Base-by-base conservation (phyloP, 2,797 vertebrate genomes). In the Rhabdophis nuchalis region DNA sequence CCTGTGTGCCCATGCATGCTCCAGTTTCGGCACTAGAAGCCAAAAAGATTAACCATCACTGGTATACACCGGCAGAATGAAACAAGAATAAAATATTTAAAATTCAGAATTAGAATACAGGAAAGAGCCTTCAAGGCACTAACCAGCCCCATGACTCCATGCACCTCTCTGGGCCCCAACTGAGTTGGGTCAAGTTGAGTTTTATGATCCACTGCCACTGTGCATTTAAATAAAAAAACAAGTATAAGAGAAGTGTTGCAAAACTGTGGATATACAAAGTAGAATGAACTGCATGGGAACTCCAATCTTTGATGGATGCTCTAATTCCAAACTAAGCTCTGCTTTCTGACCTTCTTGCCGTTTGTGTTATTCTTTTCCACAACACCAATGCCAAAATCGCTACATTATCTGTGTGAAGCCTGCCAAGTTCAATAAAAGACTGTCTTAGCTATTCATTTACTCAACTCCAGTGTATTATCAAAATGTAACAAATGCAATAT, bases 381-480 rank as follows among this genome's bases (percentile, higher is more conserved):
- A 87, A 82, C 60, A 61, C 89, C 23, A 61, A 90, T 93, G 89
- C 93, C 91, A 93, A 94, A 94, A 90, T 52, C 85, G 93, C 85
- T 94, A 77, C 36, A 91, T 94, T 41, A 93, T 93, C 90, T 94
- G 91, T 95, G 93, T 94, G 86, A 95, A 85, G 56, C 61, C 92
- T 93, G 95, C 93, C 95, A 95, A 95, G 90, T 94, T 93, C 94
- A 96, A 96, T 90, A 96, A 95, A 94, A 64, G 46, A 91, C 91
- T 95, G 87, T 14, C 89, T 88, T 57, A 72, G 46, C 93, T 91
- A 82, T 95, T 95, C 93, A 95, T 94, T 54, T 91, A 91, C 46
- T 93, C 90, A 91, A 58, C 91, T 92, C 86, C 94, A 91, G 91
- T 93, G 92, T 95, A 90, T 91, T 95, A 91, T 92, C 91, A 93